phyloP scores from a whole-genome alignment of 2,888 invertebrate genomes.

The Pristionchus japonicus region DNA sequence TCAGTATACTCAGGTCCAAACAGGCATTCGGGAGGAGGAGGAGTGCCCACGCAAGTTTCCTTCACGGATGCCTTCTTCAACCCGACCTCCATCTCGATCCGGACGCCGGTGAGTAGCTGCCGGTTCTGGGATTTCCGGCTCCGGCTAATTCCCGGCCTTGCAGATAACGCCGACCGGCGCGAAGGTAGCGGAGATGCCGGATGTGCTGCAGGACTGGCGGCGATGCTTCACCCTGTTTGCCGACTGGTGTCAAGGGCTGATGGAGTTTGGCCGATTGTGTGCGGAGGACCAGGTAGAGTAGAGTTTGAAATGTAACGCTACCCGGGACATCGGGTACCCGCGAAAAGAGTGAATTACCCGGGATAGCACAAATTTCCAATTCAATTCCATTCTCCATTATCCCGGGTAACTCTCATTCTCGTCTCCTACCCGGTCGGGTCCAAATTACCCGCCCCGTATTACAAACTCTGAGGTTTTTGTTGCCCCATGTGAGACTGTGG shows the following conservation, averaged over 20 bases:
- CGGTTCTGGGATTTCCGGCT: neutral
- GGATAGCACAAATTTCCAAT: too few relatives aligned
- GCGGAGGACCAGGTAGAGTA: slow-evolving; percentile 57
- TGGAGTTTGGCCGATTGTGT: slow-evolving; percentile 62
- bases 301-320: too few relatives aligned
- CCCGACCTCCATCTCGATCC: slow-evolving; percentile 10
- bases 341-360: too few relatives aligned
- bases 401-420: too few relatives aligned
- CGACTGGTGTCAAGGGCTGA: slow-evolving; percentile 65
- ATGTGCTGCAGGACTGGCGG: slow-evolving; percentile 69
- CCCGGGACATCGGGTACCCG: too few relatives aligned
- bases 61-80: slow-evolving; percentile 62
- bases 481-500: too few relatives aligned
- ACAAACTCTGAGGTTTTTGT: too few relatives aligned
- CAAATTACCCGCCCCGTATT: too few relatives aligned
- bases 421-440: too few relatives aligned
- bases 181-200: slow-evolving; percentile 60
- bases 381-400: too few relatives aligned
- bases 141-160: slow-evolving; percentile 4
- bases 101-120: slow-evolving; percentile 33
- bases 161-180: slow-evolving; percentile 61
- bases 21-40: neutral
- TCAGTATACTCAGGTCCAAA: neutral
- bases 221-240: slow-evolving; percentile 67
- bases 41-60: slow-evolving; percentile 48